phyloP scores from a whole-genome alignment of 2,113 vertebrate species.

The Galbula dea region DNA sequence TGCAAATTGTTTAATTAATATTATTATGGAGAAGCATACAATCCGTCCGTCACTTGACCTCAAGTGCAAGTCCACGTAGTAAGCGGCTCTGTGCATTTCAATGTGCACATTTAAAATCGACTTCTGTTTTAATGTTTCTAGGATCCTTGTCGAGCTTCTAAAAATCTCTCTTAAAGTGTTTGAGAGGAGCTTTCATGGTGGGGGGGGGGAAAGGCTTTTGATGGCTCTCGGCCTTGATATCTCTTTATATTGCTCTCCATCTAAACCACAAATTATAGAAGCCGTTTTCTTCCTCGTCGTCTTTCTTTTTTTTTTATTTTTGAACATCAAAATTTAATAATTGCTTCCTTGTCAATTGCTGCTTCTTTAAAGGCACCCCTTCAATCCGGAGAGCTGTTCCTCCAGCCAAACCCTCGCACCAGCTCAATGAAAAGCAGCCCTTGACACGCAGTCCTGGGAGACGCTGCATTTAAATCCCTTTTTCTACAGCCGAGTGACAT shows the following conservation, averaged over 20 bases:
- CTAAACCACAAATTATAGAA: slow-evolving; percentile 81
- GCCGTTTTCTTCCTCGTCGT: slow-evolving; percentile 74
- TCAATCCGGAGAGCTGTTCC: slow-evolving; percentile 74
- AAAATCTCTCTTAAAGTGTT: slow-evolving; percentile 74
- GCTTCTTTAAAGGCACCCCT: slow-evolving; percentile 73
- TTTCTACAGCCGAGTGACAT: slow-evolving; percentile 99
- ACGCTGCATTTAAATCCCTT: slow-evolving; percentile 97
- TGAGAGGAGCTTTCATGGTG: slow-evolving; percentile 72
- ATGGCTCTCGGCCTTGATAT: slow-evolving; percentile 77
- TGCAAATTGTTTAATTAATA: slow-evolving; percentile 99
- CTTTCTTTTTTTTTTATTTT: slow-evolving; percentile 61
- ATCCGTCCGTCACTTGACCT: slow-evolving; percentile 99
- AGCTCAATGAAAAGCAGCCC: slow-evolving; percentile 89
- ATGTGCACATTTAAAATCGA: slow-evolving; percentile 89
- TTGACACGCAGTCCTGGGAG: slow-evolving; percentile 95
- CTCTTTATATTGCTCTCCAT: slow-evolving; percentile 76
- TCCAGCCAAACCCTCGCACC: slow-evolving; percentile 76
- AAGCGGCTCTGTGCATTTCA: slow-evolving; percentile 86
- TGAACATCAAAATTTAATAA: slow-evolving; percentile 95
- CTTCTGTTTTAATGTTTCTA: slow-evolving; percentile 82
- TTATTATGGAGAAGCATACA: slow-evolving; percentile 99
- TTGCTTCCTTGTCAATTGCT: slow-evolving; percentile 86
- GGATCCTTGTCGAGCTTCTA: slow-evolving; percentile 75
- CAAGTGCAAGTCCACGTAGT: slow-evolving; percentile 92
- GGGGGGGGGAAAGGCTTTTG: slow-evolving; percentile 68